phyloP scores from a whole-genome alignment of 1,140 invertebrate genomes.

The Batillaria attramentaria region DNA sequence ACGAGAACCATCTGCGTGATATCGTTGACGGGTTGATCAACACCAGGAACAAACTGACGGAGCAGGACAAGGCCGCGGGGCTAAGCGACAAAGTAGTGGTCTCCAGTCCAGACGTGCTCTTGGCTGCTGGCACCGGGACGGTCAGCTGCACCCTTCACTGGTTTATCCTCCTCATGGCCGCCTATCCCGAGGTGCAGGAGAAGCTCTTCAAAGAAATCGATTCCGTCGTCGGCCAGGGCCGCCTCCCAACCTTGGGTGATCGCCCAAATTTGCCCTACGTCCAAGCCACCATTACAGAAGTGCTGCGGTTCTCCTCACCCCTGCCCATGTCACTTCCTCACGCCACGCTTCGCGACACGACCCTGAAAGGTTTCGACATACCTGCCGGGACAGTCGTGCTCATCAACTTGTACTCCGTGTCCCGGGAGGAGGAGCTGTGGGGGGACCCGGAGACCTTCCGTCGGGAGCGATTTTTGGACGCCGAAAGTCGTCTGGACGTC shows the following conservation, averaged over 20 bases:
- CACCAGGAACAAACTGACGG: background rate
- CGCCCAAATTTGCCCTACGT: conserved; percentile 27
- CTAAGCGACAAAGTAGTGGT: background rate
- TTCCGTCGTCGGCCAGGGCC: conserved; percentile 16
- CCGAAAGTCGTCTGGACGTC: conserved; percentile 75
- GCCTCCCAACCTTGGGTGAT: conserved; percentile 14
- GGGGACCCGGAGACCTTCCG: conserved; percentile 80
- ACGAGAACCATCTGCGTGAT: conserved; percentile 14
- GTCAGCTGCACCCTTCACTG: conserved; percentile 82
- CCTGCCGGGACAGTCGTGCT: conserved; percentile 62
- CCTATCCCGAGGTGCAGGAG: too few species aligned
- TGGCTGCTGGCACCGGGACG: conserved; percentile 90
- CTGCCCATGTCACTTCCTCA: conserved; percentile 40
- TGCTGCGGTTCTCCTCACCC: background rate
- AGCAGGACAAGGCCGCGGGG: background rate
- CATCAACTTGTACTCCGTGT: conserved; percentile 59
- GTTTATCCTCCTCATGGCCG: conserved; percentile 34
- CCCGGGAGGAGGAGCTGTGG: conserved; percentile 74
- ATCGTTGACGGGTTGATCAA: conserved; percentile 21
- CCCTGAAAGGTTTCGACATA: conserved; percentile 63
- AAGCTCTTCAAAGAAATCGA: conserved; percentile 61
- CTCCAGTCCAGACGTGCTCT: conserved; percentile 77
- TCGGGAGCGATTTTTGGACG: conserved; percentile 81
- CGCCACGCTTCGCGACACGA: conserved; percentile 45
- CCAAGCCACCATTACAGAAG: conserved; percentile 31